A percentile compares a stretch with the other conserved stretches of the same genome.
These are phyloP conservation scores for Cricetomys ansorgei DNA, from an alignment of 2,113 vertebrate genomes.

Conservation along the genomic window DNA sequence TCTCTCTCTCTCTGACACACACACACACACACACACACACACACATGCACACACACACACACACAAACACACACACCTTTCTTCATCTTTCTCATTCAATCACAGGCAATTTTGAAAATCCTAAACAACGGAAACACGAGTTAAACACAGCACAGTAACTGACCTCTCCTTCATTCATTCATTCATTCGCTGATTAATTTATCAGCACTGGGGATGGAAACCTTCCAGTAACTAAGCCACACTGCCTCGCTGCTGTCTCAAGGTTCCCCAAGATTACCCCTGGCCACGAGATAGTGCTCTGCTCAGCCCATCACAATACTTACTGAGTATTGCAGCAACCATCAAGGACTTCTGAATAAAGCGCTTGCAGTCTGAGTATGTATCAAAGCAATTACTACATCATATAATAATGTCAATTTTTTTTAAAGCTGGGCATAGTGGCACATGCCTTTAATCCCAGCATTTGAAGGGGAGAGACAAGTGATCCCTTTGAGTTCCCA, in stretches of 20 bases:
- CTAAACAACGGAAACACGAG: constrained; percentile 53
- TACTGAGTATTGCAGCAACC: not conserved
- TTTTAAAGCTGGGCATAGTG: not conserved
- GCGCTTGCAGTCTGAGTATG: not conserved
- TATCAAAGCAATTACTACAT: not conserved
- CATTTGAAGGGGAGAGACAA: not conserved
- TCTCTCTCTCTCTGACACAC: not conserved
- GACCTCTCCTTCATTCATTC: not conserved
- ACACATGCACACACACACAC: not conserved
- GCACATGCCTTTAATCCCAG: not conserved
- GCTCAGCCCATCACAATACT: not conserved
- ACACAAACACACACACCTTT: not conserved
- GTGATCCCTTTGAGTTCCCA: not conserved
- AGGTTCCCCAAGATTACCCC: not conserved
- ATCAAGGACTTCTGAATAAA: not conserved
- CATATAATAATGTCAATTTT: not conserved
- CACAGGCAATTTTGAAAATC: constrained; percentile 40
- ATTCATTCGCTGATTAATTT: not conserved
- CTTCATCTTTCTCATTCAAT: constrained; percentile 16
- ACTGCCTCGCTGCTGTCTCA: constrained; percentile 4
- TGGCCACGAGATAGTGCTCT: not conserved
- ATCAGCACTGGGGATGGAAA: not conserved
- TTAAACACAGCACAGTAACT: constrained; percentile 1
- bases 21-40: too few relatives aligned
- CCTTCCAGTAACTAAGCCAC: not conserved